phyloP scores from a whole-genome alignment of 2,888 invertebrate species.

The Scaptomyza caliginosa region DNA sequence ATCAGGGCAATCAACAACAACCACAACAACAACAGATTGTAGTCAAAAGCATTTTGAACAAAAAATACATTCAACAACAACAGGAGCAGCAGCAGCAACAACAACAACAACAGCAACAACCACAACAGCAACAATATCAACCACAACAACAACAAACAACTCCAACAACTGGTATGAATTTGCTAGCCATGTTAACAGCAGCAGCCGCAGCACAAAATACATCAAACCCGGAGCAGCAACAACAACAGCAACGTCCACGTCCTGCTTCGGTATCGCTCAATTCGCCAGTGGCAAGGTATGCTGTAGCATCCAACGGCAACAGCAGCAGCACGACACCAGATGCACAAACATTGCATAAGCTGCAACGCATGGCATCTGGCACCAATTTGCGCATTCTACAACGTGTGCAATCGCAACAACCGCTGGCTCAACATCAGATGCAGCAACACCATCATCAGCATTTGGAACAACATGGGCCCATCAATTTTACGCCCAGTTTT shows the following conservation, averaged over 20 bases:
- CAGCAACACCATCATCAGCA: conserved; percentile 44
- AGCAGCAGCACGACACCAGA: conserved; percentile 33
- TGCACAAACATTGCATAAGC: conserved; percentile 54
- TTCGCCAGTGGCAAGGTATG: conserved; percentile 25
- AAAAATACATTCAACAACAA: conserved; percentile 39
- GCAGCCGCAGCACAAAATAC: conserved; percentile 64
- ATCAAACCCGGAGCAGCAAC: conserved; percentile 42
- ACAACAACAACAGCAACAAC: conserved; percentile 37
- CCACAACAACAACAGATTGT: conserved; percentile 49
- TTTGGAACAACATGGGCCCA: conserved; percentile 39
- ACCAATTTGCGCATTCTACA: conserved; percentile 77
- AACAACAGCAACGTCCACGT: conserved; percentile 57
- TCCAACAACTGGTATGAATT: conserved; percentile 64
- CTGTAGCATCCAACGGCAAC: conserved; percentile 25
- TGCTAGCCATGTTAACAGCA: conserved; percentile 73
- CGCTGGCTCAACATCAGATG: conserved; percentile 30
- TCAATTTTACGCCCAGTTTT: conserved; percentile 82
- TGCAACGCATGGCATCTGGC: conserved; percentile 80
- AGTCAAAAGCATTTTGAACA: conserved; percentile 54
- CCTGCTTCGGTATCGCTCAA: conserved; percentile 71
- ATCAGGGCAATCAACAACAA: conserved; percentile 53
- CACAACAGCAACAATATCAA: conserved; percentile 32
- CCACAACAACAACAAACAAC: conserved; percentile 35
- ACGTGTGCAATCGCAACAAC: conserved; percentile 72
- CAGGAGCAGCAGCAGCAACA: conserved; percentile 42